phyloP scores from a whole-genome alignment of 2,113 vertebrate species.

The Pipa parva region DNA sequence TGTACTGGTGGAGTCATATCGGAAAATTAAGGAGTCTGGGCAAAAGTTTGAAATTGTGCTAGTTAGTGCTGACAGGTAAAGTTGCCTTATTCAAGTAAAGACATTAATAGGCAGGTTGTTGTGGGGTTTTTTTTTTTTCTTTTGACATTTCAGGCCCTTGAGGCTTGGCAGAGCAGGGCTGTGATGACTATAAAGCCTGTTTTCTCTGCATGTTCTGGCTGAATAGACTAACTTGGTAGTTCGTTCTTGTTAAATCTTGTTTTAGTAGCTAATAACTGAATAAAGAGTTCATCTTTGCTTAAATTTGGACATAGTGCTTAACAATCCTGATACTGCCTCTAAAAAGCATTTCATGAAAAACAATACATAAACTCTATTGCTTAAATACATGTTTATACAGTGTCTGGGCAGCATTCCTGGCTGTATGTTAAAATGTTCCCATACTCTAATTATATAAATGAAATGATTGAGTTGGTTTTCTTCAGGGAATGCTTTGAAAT shows the following conservation, averaged over 20 bases:
- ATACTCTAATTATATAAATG: no score
- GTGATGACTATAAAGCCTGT: constrained; percentile 2
- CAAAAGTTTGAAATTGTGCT: constrained; percentile 97
- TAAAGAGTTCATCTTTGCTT: not conserved
- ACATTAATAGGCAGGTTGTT: not conserved
- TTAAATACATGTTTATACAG: no score
- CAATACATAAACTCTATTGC: no score
- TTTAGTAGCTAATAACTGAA: not conserved
- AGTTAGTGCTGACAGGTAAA: constrained; percentile 93
- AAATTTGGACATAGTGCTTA: not conserved
- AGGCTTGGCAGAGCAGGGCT: constrained; percentile 1
- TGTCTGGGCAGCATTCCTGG: no score
- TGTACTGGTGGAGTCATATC: constrained; percentile 90
- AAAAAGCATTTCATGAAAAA: no score
- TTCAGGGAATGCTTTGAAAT: no score
- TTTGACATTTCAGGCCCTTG: not conserved
- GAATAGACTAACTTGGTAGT: not conserved
- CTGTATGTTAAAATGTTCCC: no score
- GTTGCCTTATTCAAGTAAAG: not conserved
- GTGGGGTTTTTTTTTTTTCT: no score
- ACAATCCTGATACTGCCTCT: not conserved
- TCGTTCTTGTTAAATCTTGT: not conserved
- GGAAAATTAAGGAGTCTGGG: constrained; percentile 86
- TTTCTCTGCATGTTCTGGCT: constrained; percentile 15
- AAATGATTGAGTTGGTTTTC: no score